Evolutionary conservation across 2,888 invertebrate genomes (phyloP).

Genomic region (Pantelozetes paolii): DNA sequence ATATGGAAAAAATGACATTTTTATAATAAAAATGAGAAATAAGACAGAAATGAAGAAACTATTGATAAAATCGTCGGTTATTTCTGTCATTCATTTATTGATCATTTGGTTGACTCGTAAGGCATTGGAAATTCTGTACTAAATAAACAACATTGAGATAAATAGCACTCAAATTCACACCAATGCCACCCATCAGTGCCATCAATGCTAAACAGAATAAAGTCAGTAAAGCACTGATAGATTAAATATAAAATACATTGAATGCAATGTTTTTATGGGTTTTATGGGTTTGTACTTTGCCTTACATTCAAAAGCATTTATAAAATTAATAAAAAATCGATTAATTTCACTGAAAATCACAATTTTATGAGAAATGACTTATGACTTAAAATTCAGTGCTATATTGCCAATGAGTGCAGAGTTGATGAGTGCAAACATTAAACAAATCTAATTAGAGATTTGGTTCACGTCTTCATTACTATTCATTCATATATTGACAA

Average conservation of each 20-base stretch:
- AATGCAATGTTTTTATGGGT: not conserved
- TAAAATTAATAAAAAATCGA: too few relatives aligned
- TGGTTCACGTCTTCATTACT: constrained; percentile 7
- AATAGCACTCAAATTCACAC: not conserved
- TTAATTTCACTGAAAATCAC: too few relatives aligned
- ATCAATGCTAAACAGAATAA: constrained; percentile 8
- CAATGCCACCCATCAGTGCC: not conserved
- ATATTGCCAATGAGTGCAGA: not conserved
- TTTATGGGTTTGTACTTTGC: not conserved
- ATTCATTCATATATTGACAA: not conserved
- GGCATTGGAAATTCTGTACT: not conserved
- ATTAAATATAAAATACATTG: not conserved
- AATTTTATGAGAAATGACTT: too few relatives aligned
- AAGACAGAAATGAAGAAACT: too few relatives aligned
- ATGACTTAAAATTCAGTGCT: not conserved
- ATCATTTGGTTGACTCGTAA: not conserved
- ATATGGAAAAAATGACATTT: too few relatives aligned
- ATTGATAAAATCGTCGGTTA: too few relatives aligned
- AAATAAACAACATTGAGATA: constrained; percentile 10
- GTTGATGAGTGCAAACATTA: not conserved
- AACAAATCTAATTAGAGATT: constrained; percentile 19
- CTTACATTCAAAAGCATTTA: not conserved
- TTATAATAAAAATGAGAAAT: too few relatives aligned
- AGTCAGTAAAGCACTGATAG: constrained; percentile 25
- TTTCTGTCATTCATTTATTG: not conserved